Base-by-base conservation (phyloP, 2,888 invertebrate genomes). In the Campopleginae sp. region DNA sequence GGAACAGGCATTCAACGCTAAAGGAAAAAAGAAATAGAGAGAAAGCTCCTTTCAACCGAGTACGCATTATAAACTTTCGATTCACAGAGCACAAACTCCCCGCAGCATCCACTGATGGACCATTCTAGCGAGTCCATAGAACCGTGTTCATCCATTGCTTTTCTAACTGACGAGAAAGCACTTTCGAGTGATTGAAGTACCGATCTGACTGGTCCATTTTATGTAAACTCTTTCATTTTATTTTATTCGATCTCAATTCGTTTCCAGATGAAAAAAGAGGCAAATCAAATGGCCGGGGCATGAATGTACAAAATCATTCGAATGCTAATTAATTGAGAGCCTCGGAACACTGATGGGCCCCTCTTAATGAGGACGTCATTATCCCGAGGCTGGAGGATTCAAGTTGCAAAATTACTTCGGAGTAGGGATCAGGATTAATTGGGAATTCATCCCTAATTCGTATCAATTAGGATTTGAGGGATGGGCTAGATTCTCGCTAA, bases 61-160 rank as follows among this genome's bases (percentile, higher is more conserved):
- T 77, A 71, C 77, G 82, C 82, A 77, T 70, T 82, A 77, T 77
- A 82, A 65, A 77, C 82, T 77, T 71, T 77, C 82, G 82, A 82
- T 82, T 82, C 77, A 82, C 77, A 46, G 68, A 70, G 68, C 42
- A 63, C 42, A 66, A 72, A 63, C 51, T 51, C 19, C 74, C 74
- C 70, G 51, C 81, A 66, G 23, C 44, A 68, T 54, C 31, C 77
- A 71, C 44, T 65, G 82, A 82, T 77, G 54, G 63, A 71, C 77
- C 77, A 82, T 77, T 82, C 77, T 71, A 54, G 71, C 61, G 54
- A 27, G 48, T 42, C 19, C 38, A 17, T 44, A 51, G 48, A 42
- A 33, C 27, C 33, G 33, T 31, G 10, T 65, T 31, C 63, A 44
- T 82, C 6, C 33, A 19, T 6, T 61, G 48, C 54, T 81, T 76